Percentiles rank a stretch among this genome's conserved stretches.
Conservation (phyloP, 2,888 invertebrate genomes). For the Drosophila lacicola region DNA sequence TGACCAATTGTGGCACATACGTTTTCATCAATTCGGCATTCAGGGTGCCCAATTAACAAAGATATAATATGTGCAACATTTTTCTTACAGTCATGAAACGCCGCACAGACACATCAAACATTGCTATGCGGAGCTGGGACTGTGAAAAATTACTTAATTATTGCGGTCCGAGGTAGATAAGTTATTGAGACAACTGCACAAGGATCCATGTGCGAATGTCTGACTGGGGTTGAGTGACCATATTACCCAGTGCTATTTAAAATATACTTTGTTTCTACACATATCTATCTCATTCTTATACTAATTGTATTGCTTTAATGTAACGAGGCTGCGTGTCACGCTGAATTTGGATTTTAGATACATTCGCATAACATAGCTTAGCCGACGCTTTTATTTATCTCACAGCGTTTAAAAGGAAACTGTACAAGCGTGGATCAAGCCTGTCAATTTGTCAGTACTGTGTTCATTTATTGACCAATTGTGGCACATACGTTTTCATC, state of each 20-base stretch:
- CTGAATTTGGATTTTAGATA: constrained; percentile 66
- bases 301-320: constrained; percentile 45
- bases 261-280: too few relatives aligned
- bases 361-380: constrained; percentile 85
- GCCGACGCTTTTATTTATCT: constrained; percentile 82
- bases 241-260: too few relatives aligned
- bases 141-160: constrained; percentile 46
- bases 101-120: constrained; percentile 71
- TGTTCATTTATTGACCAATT: constrained; percentile 27
- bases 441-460: constrained; percentile 66
- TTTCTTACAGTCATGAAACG: constrained; percentile 81
- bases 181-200: too few relatives aligned
- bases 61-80: constrained; percentile 69
- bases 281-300: too few relatives aligned
- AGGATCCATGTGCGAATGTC: too few relatives aligned
- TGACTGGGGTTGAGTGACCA: too few relatives aligned
- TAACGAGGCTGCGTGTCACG: constrained; percentile 85
- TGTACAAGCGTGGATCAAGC: constrained; percentile 33
- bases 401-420: constrained; percentile 75
- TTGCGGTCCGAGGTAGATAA: too few relatives aligned
- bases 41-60: constrained; percentile 51
- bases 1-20: constrained; percentile 58
- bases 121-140: constrained; percentile 82
- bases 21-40: constrained; percentile 62
- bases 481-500: constrained; percentile 73